Evolutionary conservation across 1,140 invertebrate species (phyloP).

Genomic region (Diuraphis noxia): DNA sequence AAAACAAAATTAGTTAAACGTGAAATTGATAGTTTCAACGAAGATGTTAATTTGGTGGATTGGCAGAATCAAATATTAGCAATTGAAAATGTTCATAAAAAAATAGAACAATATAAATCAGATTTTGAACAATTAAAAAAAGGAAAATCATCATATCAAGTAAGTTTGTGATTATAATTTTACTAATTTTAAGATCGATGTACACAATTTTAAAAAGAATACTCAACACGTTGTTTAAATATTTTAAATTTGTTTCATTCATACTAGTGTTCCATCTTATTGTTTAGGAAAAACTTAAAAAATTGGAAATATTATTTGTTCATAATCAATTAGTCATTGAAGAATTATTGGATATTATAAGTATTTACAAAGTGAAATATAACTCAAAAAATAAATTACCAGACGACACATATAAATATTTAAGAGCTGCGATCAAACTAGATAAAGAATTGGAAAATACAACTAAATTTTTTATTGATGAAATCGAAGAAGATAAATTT

Average conservation of each 20-base stretch:
- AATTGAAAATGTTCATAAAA: not conserved
- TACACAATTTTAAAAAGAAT: not conserved
- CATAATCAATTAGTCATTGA: not conserved
- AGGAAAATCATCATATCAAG: conserved; percentile 12
- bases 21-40: not conserved
- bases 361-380: not conserved
- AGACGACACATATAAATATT: not conserved
- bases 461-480: not conserved
- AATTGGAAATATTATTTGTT: not conserved
- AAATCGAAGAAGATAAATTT: conserved; percentile 6
- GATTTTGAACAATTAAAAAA: conserved; percentile 33
- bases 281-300: conserved; percentile 18
- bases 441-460: conserved; percentile 2
- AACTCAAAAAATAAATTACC: not conserved
- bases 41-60: not conserved
- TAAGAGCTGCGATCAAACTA: conserved; percentile 26
- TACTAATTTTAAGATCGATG: not conserved
- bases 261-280: not conserved
- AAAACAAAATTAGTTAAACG: not conserved
- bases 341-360: conserved; percentile 4
- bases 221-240: not conserved
- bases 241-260: not conserved
- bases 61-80: not conserved
- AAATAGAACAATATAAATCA: conserved; percentile 5
- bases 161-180: not conserved